Conservation (phyloP, 2,797 vertebrate genomes). For the Ctenosaura bakeri region DNA sequence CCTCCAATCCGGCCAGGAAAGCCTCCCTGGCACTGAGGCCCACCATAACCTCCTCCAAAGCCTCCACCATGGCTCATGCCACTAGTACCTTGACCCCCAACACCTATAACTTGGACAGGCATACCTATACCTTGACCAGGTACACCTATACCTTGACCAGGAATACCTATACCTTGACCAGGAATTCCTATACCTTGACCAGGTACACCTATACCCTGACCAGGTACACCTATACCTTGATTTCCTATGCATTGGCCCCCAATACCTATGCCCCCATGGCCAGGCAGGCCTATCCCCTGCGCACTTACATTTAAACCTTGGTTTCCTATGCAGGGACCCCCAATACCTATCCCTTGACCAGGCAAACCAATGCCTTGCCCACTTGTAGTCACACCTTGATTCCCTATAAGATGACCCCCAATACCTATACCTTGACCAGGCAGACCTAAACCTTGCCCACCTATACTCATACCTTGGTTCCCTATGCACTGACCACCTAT, state of each 20-base stretch:
- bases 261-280: not conserved
- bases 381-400: not conserved
- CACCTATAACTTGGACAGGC: not conserved
- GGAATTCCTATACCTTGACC: not conserved
- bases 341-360: not conserved
- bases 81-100: not conserved
- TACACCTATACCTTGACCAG: not conserved
- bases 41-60: slow-evolving; percentile 58
- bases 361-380: not conserved
- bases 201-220: not conserved
- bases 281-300: not conserved
- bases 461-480: not conserved
- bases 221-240: not conserved
- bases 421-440: not conserved
- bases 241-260: not conserved
- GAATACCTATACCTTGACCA: not conserved
- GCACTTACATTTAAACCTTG: not conserved
- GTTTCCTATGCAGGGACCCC: not conserved
- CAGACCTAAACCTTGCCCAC: not conserved
- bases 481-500: not conserved
- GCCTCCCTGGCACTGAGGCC: slow-evolving; percentile 61
- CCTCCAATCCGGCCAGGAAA: slow-evolving; percentile 1
- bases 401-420: not conserved
- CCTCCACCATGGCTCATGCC: not conserved
- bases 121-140: not conserved